Base-by-base conservation (phyloP, 2,888 invertebrate species). In the Agrotis segetum region DNA sequence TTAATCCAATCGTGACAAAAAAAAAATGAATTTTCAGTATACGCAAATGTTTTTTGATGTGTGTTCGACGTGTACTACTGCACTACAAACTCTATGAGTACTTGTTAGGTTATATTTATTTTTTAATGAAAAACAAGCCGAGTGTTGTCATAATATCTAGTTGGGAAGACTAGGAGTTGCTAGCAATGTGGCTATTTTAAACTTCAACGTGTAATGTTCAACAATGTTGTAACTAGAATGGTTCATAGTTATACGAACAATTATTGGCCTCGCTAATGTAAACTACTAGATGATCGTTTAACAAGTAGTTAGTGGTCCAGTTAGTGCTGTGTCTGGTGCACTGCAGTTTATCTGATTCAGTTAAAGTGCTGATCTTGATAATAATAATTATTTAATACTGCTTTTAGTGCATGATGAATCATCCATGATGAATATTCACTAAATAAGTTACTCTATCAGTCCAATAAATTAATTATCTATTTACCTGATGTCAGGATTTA, bases 301-400 rank as follows among this genome's bases (percentile, higher is more conserved):
- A 11, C 29, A 58, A 16, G 3, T 69, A 60, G 56, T 78, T 78
- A 50, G 78, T 29, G 78, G 78, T 67, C 2, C 56, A 13, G 34
- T 5, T 50, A 21, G 47, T 56, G 52, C n/a, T 60, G 62, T 75
- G 49, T 80, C 75, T 75, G 78, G 44, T 62, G 14, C 17, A 55
- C 16, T 24, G 47, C 29, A 19, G 6, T n/a, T 17, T 40, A 40
- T 34, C 34, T 34, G 60, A 52, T 24, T 47, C 34, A n/a, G 71
- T 24, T 49, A 24, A 34, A 61, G 71, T 58, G 61, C 16, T 34
- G 34, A 46, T 14, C 61, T 64, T 71, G 53, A 64, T 34, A 13
- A 29, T 72, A 7, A 50, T 49, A 40, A 49, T 71, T 64, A 64
- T 11, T 52, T 64, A 16, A 29, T 40, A 19, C n/a, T 49, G 76